These are phyloP conservation scores for Apogon talboti DNA, from an alignment of 2,797 vertebrate genomes.

Conservation along the genomic window DNA sequence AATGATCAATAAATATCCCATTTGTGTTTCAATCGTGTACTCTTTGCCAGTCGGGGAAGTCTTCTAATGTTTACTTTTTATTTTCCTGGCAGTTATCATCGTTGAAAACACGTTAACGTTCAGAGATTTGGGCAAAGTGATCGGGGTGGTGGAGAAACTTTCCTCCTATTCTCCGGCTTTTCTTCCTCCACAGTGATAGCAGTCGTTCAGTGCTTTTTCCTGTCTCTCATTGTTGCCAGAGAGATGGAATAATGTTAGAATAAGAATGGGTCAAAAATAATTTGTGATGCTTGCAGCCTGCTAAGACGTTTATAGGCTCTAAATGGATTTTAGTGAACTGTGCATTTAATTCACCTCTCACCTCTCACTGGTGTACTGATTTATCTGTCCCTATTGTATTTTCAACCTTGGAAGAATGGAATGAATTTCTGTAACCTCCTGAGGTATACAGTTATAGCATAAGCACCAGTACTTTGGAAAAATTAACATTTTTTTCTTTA, in stretches of 20 bases:
- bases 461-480: slow-evolving; percentile 27
- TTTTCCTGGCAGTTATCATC: slow-evolving; percentile 18
- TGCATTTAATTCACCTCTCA: slow-evolving; percentile 51
- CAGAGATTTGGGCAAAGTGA: neutral
- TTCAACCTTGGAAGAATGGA: slow-evolving; percentile 40
- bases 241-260: slow-evolving; percentile 51
- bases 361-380: slow-evolving; percentile 33
- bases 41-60: slow-evolving; percentile 9
- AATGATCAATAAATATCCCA: slow-evolving; percentile 22
- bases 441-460: slow-evolving; percentile 13
- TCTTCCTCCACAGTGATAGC: neutral
- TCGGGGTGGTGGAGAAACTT: neutral
- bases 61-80: slow-evolving; percentile 18
- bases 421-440: slow-evolving; percentile 41
- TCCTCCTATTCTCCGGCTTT: neutral
- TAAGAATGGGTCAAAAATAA: slow-evolving; percentile 51
- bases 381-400: slow-evolving; percentile 43
- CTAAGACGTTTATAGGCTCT: slow-evolving; percentile 58
- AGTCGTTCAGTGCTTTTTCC: slow-evolving; percentile 15
- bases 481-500: slow-evolving; percentile 31
- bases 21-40: neutral
- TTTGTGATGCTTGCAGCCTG: slow-evolving; percentile 40
- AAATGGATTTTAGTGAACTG: slow-evolving; percentile 55
- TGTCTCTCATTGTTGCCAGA: slow-evolving; percentile 37
- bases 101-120: neutral